A percentile compares a stretch with the other conserved stretches of the same genome.
These are phyloP conservation scores for Agapetus fuscipes DNA, from an alignment of 2,888 invertebrate genomes.

Conservation along the genomic window DNA sequence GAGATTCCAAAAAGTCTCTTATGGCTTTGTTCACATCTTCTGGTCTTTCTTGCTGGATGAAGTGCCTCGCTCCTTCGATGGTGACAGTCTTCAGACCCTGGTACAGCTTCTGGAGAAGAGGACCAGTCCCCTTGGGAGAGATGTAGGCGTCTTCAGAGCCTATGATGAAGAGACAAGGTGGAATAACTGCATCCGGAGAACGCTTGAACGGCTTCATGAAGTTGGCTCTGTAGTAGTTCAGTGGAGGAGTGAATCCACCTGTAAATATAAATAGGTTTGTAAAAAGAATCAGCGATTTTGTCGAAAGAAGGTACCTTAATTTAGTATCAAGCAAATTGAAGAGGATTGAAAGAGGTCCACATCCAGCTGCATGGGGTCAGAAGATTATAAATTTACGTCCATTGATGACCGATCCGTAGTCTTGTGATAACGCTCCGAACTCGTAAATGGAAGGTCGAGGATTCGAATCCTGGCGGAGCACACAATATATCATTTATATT, in stretches of 20 bases:
- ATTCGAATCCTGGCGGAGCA: too few relatives aligned
- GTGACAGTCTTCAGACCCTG: slow-evolving; percentile 34
- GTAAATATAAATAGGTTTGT: slow-evolving; percentile 27
- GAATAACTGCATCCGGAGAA: slow-evolving; percentile 32
- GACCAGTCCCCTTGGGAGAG: slow-evolving; percentile 24
- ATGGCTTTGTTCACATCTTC: slow-evolving; percentile 41
- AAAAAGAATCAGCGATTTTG: too few relatives aligned
- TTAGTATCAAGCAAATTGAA: too few relatives aligned
- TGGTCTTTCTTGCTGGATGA: slow-evolving; percentile 47
- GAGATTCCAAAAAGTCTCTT: slow-evolving; percentile 32
- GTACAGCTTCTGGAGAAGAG: slow-evolving; percentile 34
- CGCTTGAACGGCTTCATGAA: slow-evolving; percentile 28
- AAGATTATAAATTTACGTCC: too few relatives aligned
- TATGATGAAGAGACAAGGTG: slow-evolving; percentile 27
- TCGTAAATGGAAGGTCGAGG: too few relatives aligned
- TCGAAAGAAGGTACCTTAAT: too few relatives aligned
- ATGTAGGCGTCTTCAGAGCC: slow-evolving; percentile 40
- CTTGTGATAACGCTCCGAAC: too few relatives aligned
- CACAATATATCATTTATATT: too few relatives aligned
- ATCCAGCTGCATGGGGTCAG: too few relatives aligned
- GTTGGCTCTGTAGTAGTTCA: slow-evolving; percentile 50
- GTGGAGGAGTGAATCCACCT: slow-evolving; percentile 44
- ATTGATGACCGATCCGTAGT: too few relatives aligned
- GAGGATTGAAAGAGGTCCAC: too few relatives aligned
- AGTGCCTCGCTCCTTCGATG: slow-evolving; percentile 41